phyloP scores from a whole-genome alignment of 2,797 vertebrate genomes.

The Onychomys arenicola region DNA sequence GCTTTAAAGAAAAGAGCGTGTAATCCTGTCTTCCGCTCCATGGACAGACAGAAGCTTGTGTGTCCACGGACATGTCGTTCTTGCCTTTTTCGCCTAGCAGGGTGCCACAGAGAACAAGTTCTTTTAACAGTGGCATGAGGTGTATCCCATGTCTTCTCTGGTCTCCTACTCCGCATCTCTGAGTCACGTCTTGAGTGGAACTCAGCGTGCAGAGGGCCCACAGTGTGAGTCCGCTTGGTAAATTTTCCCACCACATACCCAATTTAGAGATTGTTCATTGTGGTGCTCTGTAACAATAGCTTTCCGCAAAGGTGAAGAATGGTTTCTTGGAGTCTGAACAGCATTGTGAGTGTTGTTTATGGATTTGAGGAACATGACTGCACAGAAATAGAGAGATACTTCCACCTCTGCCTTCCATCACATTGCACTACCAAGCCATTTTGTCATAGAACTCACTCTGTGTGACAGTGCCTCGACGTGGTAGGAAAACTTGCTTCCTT shows the following conservation, averaged over 20 bases:
- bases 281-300: not conserved
- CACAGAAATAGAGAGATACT: not conserved
- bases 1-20: not conserved
- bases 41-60: not conserved
- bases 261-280: not conserved
- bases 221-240: not conserved
- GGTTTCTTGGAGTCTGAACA: not conserved
- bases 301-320: not conserved
- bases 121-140: not conserved
- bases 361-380: not conserved
- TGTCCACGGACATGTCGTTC: not conserved
- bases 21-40: not conserved
- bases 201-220: not conserved
- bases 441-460: not conserved
- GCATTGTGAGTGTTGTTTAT: not conserved
- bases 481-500: not conserved
- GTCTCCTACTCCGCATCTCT: rapidly evolving
- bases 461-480: not conserved
- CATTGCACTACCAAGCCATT: not conserved
- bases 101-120: not conserved
- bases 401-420: not conserved
- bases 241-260: not conserved
- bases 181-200: not conserved
- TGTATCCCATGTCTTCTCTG: not conserved
- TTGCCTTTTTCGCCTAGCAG: not conserved